Base-by-base conservation (phyloP, 2,888 invertebrate genomes). In the Nomada goodeniana region DNA sequence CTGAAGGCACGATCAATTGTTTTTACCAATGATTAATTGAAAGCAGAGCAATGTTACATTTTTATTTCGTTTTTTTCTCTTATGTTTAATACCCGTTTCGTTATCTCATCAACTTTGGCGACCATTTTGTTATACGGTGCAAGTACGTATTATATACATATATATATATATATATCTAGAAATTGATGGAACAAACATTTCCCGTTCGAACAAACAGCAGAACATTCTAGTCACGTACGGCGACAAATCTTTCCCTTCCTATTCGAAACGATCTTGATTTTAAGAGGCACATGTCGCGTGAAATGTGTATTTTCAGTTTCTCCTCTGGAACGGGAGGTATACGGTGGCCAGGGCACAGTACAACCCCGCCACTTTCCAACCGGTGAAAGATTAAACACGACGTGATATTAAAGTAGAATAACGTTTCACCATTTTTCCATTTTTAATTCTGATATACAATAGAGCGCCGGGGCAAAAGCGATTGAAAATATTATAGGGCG, bases 71-170 rank as follows among this genome's bases (percentile, higher is more conserved):
- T 11, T 26, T 71, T 80, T 67, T 71, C 63, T 47, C 80, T 65
- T 81, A 80, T 71, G 78, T 88, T 83, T 81, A 88, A 86, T 88
- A 85, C 86, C 84, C 83, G 78, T 86, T 81, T 84, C 88, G 77
- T 83, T 88, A 81, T 86, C 83, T 87, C 80, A 68, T 76, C 75
- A 88, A 82, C 74, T 77, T 72, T 72, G 75, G 73, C 83, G 72
- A 82, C 82, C 86, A 86, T 85, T 82, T 85, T 86, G 81, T 70
- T 76, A 83, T 59, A 57, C 47, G 26, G 26, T 23, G 26, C 59
- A 26, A 15, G 59, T 26, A 50, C 15, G 26, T 15, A 47, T 47
- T 23, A 26, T 64, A 36, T 76, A 59, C 77, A 61, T 53, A 52
- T 68, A 23, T 23, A 61, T 53, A 52, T 68, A 23, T 23, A 73